Base-by-base conservation (phyloP, 2,888 invertebrate species). In the Andrena bucephala region DNA sequence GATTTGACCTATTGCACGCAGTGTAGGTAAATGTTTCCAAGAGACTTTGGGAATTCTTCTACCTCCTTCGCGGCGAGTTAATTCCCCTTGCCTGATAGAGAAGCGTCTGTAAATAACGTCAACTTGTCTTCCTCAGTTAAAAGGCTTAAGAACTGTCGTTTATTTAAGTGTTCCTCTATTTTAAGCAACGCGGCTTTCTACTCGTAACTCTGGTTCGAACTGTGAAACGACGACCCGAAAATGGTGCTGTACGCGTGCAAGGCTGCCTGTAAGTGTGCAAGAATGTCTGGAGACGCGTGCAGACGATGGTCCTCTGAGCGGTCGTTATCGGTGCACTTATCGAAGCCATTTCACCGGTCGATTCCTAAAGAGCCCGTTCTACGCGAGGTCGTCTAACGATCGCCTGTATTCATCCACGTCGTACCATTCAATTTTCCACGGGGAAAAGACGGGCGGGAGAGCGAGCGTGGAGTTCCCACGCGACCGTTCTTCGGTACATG, bases 381-480 rank as follows among this genome's bases (percentile, higher is more conserved):
- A 57, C 52, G 52, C 81, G 54, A 81, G 67, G 70, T 65, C 60
- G 65, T 62, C 79, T 86, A 88, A 86, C 88, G 83, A 89, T 87
- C 87, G 83, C 52, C 77, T 79, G 72, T 87, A 80, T 76, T 81
- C 83, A 57, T 81, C 79, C 72, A 62, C 87, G 62, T 87, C 70
- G 85, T 85, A 87, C 89, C 86, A 81, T 88, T 88, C 87, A 88
- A 88, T 88, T 88, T 88, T 88, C 81, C 84, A 60, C 69, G 83
- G 74, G 74, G 80, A 66, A 70, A 85, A 81, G 84, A 78, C 77
- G 73, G 77, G 66, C 57, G 76, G 76, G 33, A 57, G 77, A 59
- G 36, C 20, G 77, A 77, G 36, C 66, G 42, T 52, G 72, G 72
- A 68, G 87, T 88, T 88, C 87, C 89, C 88, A 88, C 89, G 88